These are phyloP conservation scores for Acarapis woodi DNA, from an alignment of 1,140 invertebrate genomes.

Conservation along the genomic window DNA sequence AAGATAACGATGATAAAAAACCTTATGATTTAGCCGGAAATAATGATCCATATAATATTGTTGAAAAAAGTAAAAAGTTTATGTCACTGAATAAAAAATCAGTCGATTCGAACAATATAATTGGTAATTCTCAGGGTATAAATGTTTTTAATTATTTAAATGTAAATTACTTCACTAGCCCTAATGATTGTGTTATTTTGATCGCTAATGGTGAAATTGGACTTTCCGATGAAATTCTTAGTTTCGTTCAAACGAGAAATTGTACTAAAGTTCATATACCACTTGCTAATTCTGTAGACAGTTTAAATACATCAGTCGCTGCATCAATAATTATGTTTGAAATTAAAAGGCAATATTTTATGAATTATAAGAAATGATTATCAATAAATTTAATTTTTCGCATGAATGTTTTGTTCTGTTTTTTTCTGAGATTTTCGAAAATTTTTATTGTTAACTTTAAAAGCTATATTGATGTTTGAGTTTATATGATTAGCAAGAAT, in stretches of 20 bases:
- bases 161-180: not conserved
- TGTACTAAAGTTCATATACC: slow-evolving; percentile 30
- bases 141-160: not conserved
- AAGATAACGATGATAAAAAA: no score
- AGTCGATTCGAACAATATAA: not conserved
- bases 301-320: slow-evolving; percentile 52
- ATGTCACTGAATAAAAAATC: not conserved
- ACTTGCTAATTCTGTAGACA: slow-evolving; percentile 40
- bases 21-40: no score
- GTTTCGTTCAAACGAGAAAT: slow-evolving; percentile 23
- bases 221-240: slow-evolving; percentile 32
- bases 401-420: no score
- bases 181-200: slow-evolving; percentile 23
- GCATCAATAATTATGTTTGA: slow-evolving; percentile 54
- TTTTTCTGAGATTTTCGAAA: no score
- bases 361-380: no score
- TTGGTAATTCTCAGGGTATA: not conserved
- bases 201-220: slow-evolving; percentile 68
- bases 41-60: no score
- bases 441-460: no score
- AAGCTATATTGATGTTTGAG: no score
- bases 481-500: no score
- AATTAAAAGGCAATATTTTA: slow-evolving; percentile 34
- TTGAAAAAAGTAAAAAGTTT: no score
- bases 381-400: no score